A percentile compares a stretch with the other conserved stretches of the same genome.
Evolutionary conservation across 2,797 vertebrate genomes (phyloP).

Genomic region (Argentina silus): DNA sequence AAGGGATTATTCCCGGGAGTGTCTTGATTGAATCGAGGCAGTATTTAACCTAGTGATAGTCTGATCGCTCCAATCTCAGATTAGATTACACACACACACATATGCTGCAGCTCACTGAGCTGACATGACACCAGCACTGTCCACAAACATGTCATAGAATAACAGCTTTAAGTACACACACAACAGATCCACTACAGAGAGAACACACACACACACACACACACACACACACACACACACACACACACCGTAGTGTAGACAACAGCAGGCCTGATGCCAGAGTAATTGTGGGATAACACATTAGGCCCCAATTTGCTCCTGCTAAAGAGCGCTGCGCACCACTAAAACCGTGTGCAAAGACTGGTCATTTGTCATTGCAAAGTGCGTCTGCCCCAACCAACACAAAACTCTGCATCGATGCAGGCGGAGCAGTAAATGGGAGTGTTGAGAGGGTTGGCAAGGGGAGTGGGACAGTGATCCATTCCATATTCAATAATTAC

Average conservation of each 20-base stretch:
- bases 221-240: constrained; percentile 18
- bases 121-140: constrained; percentile 40
- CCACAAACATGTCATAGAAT: constrained; percentile 17
- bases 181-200: neutral
- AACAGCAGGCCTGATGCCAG: too few species aligned
- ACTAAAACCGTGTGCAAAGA: too few species aligned
- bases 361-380: too few species aligned
- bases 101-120: constrained; percentile 42
- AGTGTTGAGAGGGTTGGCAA: too few species aligned
- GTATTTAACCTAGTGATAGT: constrained; percentile 65
- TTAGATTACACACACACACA: constrained; percentile 68
- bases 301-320: too few species aligned
- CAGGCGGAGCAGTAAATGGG: too few species aligned
- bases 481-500: too few species aligned
- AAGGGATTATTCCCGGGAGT: constrained; percentile 71
- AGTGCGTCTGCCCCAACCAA: too few species aligned
- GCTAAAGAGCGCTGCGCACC: too few species aligned
- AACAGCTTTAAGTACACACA: constrained; percentile 28
- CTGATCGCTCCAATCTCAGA: constrained; percentile 65
- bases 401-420: too few species aligned
- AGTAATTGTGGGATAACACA: too few species aligned
- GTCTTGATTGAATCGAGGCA: constrained; percentile 75
- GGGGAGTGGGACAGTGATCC: too few species aligned
- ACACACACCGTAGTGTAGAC: neutral
- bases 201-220: constrained; percentile 12